Evolutionary conservation across 1,140 invertebrate genomes (phyloP).

Genomic region (Ptiloglossa arizonensis): DNA sequence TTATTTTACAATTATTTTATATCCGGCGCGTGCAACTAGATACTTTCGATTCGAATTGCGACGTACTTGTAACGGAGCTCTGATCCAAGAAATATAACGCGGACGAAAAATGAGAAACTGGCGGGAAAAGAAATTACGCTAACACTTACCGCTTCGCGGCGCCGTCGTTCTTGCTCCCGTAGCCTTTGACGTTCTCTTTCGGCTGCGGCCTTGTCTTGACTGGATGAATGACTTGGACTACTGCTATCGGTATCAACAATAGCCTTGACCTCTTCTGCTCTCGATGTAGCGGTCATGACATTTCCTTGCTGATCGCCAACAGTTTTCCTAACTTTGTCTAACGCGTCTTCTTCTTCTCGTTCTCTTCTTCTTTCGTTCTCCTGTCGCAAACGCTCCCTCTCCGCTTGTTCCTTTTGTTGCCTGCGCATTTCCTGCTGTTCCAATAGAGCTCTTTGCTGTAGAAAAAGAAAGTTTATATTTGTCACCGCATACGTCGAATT

Average conservation of each 20-base stretch:
- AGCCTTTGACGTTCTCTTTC: constrained; percentile 90
- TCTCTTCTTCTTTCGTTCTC: constrained; percentile 90
- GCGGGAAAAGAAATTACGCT: background rate
- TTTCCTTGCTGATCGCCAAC: constrained; percentile 78
- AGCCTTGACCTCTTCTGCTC: constrained; percentile 83
- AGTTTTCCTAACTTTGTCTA: constrained; percentile 87
- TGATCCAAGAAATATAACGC: too few relatives aligned
- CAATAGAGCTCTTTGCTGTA: constrained; percentile 88
- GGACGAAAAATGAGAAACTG: background rate
- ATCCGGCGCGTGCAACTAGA: background rate
- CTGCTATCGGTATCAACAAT: constrained; percentile 82
- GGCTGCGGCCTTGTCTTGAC: constrained; percentile 86
- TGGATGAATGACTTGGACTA: constrained; percentile 83
- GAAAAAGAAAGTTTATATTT: background rate
- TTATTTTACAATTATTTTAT: background rate
- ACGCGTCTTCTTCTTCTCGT: constrained; percentile 90
- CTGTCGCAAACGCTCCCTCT: constrained; percentile 89
- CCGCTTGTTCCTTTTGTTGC: constrained; percentile 91
- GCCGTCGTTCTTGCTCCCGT: constrained; percentile 93
- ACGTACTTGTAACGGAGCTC: background rate
- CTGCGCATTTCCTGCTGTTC: constrained; percentile 90
- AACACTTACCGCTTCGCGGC: constrained; percentile 93
- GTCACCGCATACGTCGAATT: background rate
- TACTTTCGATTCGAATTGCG: background rate
- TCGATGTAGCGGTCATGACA: constrained; percentile 71